A percentile compares a stretch with the other conserved stretches of the same genome.
phyloP scores from a whole-genome alignment of 2,888 invertebrate genomes.

The Machimus atricapillus region DNA sequence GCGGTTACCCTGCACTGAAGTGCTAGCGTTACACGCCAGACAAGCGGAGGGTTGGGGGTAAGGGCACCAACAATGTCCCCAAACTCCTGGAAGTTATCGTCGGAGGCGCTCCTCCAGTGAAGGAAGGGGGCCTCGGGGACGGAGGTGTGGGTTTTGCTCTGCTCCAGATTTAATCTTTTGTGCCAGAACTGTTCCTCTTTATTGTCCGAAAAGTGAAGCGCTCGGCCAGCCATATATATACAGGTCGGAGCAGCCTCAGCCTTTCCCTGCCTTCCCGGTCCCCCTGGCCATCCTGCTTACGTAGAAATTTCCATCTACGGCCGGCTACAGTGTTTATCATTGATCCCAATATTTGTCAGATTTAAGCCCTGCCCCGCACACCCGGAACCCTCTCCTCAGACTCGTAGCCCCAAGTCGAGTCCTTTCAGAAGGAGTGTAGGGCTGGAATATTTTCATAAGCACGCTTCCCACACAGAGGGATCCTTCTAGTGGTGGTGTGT shows the following conservation, averaged over 20 bases:
- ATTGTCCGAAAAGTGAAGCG: background rate
- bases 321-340: slow-evolving; percentile 38
- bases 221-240: background rate
- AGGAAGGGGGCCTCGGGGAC: background rate
- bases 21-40: background rate
- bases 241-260: background rate
- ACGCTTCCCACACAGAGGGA: background rate
- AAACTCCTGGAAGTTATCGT: background rate
- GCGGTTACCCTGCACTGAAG: slow-evolving; percentile 18
- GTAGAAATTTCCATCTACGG: slow-evolving; percentile 26
- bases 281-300: background rate
- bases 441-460: background rate
- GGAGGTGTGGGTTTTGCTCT: background rate
- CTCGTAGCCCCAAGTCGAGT: background rate
- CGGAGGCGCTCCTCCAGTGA: too few species aligned
- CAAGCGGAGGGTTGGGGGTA: background rate
- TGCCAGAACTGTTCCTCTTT: background rate
- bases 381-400: background rate
- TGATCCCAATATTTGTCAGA: slow-evolving; percentile 44
- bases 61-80: background rate
- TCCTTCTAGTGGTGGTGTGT: background rate
- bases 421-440: background rate
- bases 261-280: background rate
- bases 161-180: background rate
- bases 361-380: slow-evolving; percentile 21